Evolutionary conservation across 2,888 invertebrate species (phyloP), one percentile per base, ranked within the genome.

Genomic region (Drosophila sordidula): DNA sequence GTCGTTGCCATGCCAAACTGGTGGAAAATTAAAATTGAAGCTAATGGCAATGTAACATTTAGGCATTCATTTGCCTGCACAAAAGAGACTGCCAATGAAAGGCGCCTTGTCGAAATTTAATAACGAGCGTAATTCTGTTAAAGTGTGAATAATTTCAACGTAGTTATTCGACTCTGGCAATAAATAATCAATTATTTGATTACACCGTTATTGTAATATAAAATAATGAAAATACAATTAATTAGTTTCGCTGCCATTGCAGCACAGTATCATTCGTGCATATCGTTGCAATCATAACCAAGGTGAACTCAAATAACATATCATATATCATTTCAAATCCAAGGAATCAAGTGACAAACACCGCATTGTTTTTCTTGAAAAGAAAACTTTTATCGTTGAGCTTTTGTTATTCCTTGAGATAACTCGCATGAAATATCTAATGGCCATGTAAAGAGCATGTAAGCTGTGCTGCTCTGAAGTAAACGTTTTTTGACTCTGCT

Each of bases 401-500:
- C 41, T 55, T 51, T 51, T 56, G 56, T 69, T 76, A 41, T 70
- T 61, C 9, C 45, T 34, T 32, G 47, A 74, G 62, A 70, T 46
- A 65, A 46, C 55, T 61, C 52, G 45, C 54, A 67, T 68, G 73
- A 78, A 55, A 71, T 66, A 78, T 75, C 65, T 65, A 80, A 78
- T 84, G 81, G 81, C 61, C 72, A 69, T 78, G 71, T 74, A 80
- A 80, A 58, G 67, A 80, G 59, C 80, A 64, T 62, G 77, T 70
- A 66, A 61, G 56, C 56, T 70, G 36, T 46, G 52, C 42, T 50
- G 4, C 25, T 34, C 45, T 45, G 18, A 8, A 45, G 51, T 44
- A 44, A 63, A 44, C 22, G 52, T 18, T 54, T 62, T 72, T 47
- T 49, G 67, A 32, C 50, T 61, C 50, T 61, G 32, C 29, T 29